Evolutionary conservation across 2,888 invertebrate genomes (phyloP).

Genomic region (Metopia argyrocephala): DNA sequence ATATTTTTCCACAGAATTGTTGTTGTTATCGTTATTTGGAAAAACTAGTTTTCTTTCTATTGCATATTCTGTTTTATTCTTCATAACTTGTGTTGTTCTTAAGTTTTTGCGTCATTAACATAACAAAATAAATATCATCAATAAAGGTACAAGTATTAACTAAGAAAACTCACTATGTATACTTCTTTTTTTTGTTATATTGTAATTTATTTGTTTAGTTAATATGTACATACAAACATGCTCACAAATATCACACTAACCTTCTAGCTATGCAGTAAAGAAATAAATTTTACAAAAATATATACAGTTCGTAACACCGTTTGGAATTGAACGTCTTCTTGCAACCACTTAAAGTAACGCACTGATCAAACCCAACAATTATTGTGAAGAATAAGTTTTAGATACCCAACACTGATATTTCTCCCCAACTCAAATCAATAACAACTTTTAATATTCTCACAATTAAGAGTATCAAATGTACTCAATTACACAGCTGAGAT

Average conservation of each 20-base stretch:
- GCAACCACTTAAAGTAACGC: conserved; percentile 36
- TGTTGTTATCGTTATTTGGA: not conserved
- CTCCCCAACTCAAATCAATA: not conserved
- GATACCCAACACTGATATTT: conserved; percentile 16
- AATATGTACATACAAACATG: not conserved
- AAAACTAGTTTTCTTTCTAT: conserved; percentile 33
- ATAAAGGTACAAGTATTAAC: conserved; percentile 1
- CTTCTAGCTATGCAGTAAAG: conserved; percentile 13
- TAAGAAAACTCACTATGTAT: conserved; percentile 38
- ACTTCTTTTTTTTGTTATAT: conserved; percentile 37
- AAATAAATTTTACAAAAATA: too few relatives aligned
- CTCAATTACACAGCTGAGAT: too few relatives aligned
- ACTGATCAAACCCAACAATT: conserved; percentile 39
- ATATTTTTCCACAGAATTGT: not conserved
- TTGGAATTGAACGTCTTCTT: conserved; percentile 40
- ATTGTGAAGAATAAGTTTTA: conserved; percentile 4
- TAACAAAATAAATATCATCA: not conserved
- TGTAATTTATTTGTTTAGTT: too few relatives aligned
- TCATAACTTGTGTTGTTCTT: not conserved
- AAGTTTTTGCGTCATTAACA: conserved; percentile 16
- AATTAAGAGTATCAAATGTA: not conserved
- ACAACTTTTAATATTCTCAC: not conserved
- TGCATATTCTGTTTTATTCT: not conserved
- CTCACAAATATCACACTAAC: conserved; percentile 11
- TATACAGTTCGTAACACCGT: not conserved